Conservation (phyloP, 2,113 vertebrate genomes). For the Spermophilus dauricus region DNA sequence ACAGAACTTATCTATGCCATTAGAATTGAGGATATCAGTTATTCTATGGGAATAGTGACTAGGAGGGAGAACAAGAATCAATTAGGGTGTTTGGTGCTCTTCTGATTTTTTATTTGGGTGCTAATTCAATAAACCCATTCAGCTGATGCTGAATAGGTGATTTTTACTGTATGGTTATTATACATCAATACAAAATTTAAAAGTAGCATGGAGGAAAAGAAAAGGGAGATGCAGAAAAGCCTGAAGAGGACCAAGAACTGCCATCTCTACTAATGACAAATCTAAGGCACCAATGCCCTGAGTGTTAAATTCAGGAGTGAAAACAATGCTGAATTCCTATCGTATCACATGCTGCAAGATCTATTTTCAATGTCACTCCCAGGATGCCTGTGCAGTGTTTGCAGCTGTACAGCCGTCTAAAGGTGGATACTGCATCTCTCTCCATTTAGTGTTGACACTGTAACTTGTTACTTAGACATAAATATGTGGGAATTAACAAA, state of each 20-base stretch:
- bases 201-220: background rate
- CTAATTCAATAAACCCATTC: background rate
- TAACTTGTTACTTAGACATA: conserved; percentile 29
- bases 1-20: background rate
- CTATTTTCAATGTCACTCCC: background rate
- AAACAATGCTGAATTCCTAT: background rate
- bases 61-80: background rate
- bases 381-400: fast-evolving
- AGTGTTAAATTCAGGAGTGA: no score
- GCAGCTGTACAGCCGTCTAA: background rate
- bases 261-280: background rate
- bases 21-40: background rate
- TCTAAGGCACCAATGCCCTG: background rate
- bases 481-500: background rate
- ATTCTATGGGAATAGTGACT: fast-evolving
- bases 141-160: background rate
- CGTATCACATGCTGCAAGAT: background rate
- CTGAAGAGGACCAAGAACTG: background rate
- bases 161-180: background rate
- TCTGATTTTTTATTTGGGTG: background rate
- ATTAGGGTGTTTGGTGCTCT: background rate
- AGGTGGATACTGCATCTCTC: background rate
- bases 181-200: background rate
- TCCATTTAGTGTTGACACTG: conserved; percentile 36
- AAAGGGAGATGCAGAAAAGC: background rate